Base-by-base conservation (phyloP, 2,113 vertebrate genomes). In the Circaetus gallicus region DNA sequence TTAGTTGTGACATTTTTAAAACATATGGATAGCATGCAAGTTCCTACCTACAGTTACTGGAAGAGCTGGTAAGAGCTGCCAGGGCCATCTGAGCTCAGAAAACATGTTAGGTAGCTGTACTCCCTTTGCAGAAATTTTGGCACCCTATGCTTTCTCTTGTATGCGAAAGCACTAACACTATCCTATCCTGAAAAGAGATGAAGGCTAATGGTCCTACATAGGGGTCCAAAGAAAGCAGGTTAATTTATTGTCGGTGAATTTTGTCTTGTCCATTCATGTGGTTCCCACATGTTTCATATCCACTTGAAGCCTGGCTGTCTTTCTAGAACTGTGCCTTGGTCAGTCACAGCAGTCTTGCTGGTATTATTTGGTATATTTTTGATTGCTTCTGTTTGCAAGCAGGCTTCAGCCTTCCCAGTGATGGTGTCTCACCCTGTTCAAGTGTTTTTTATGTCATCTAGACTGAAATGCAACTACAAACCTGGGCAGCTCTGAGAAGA, bases 1-100 rank as follows among this genome's bases (percentile, higher is more conserved):
- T 96, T 82, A 91, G 70, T 96, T 95, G 53, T 96, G 93, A 95
- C 90, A 93, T 96, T 96, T 97, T 86, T 55, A 82, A 81, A 96
- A 84, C 91, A 94, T 91, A 93, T 85, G 92, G 95, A 65, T 72
- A 82, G 66, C 2, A 0, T 76, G 73, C 26, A 93, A 90, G 31
- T 82, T 95, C 36, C 84, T 93, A 96, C 92, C 84, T 93, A 89
- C 83, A 61, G 50, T 88, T 95, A 58, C 36, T 90, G 49, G 36
- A 94, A 82, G 70, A 69, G 78, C 53, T 95, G 49, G 5, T 43
- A 56, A 85, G 90, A 95, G 36, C 53, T 91, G 87, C 90, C 82
- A 85, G 62, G 70, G 50, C 93, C 59, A 47, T 85, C 28, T 94
- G 84, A 96, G 84, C 89, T 90, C 78, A 72, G 49, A 71, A 95